These are phyloP conservation scores for Oostethus manadensis DNA, from an alignment of 2,113 vertebrate genomes.

Conservation along the genomic window DNA sequence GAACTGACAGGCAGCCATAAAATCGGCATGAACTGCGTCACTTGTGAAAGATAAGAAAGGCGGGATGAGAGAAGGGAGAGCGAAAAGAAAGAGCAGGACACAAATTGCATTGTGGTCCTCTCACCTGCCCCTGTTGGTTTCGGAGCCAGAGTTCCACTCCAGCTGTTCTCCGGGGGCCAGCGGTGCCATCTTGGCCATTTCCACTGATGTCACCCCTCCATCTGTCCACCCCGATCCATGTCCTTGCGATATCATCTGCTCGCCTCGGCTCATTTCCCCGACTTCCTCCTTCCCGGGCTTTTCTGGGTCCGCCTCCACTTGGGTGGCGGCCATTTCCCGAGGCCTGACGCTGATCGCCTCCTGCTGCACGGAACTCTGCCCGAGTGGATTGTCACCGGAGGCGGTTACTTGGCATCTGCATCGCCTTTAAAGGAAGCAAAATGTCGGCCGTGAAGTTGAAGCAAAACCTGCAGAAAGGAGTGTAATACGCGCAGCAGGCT, in stretches of 20 bases:
- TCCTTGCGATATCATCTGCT: slow-evolving; percentile 20
- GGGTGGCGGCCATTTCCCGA: slow-evolving; percentile 26
- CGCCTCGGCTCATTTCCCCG: slow-evolving; percentile 15
- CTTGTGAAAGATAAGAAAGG: slow-evolving; percentile 21
- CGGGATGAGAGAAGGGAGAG: background rate
- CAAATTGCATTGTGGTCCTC: slow-evolving; percentile 12
- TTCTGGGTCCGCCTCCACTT: slow-evolving; percentile 25
- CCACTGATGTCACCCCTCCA: slow-evolving; percentile 28
- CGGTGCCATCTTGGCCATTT: slow-evolving; percentile 28
- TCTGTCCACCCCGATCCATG: slow-evolving; percentile 29
- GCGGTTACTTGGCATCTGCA: slow-evolving; percentile 71
- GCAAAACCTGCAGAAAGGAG: too few species aligned
- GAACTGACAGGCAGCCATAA: slow-evolving; percentile 78
- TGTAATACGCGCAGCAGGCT: too few species aligned
- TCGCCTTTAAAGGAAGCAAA: slow-evolving; percentile 11
- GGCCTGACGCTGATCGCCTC: slow-evolving; percentile 17
- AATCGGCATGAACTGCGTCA: slow-evolving; percentile 73
- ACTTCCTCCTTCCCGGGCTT: slow-evolving; percentile 9
- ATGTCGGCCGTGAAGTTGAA: background rate
- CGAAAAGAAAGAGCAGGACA: slow-evolving; percentile 2
- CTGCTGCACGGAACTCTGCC: slow-evolving; percentile 54
- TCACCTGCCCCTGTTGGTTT: slow-evolving; percentile 43
- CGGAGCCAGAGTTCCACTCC: slow-evolving; percentile 34
- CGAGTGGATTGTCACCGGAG: slow-evolving; percentile 71
- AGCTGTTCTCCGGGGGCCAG: slow-evolving; percentile 45